A percentile compares a stretch with the other conserved stretches of the same genome.
Evolutionary conservation across 2,797 vertebrate species (phyloP).

Genomic region (Otolemur crassicaudatus): DNA sequence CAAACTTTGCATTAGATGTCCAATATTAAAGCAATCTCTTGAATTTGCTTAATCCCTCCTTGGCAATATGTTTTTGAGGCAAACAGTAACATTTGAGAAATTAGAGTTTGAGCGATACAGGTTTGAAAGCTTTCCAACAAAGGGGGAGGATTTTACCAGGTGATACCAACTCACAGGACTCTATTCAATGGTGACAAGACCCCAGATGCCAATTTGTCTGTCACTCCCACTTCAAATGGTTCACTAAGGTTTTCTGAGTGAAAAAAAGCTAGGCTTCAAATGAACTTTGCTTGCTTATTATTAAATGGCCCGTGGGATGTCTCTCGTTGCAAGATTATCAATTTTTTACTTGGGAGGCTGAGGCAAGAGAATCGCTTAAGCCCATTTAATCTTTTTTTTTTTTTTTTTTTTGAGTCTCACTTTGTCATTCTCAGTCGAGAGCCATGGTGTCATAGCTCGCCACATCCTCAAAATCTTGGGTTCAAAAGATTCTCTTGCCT

Average conservation of each 20-base stretch:
- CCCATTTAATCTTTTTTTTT: no score
- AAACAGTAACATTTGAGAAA: neutral
- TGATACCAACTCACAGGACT: neutral
- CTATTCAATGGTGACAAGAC: neutral
- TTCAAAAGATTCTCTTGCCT: no score
- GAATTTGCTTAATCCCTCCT: neutral
- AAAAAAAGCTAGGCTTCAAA: neutral
- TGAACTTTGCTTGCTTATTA: neutral
- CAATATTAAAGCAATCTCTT: neutral
- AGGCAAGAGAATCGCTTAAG: no score
- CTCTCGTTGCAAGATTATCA: neutral
- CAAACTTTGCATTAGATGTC: neutral
- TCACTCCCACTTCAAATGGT: neutral
- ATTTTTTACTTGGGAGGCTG: neutral
- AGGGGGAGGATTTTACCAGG: neutral
- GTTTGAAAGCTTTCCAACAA: neutral
- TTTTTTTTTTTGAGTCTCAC: no score
- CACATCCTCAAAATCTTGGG: no score
- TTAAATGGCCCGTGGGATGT: neutral
- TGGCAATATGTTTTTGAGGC: neutral
- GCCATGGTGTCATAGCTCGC: no score
- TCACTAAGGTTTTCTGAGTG: neutral
- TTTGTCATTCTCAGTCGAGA: no score
- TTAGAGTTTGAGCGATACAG: neutral
- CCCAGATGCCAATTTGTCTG: neutral